Evolutionary conservation across 2,797 vertebrate genomes (phyloP).

Genomic region (Danionella dracula): DNA sequence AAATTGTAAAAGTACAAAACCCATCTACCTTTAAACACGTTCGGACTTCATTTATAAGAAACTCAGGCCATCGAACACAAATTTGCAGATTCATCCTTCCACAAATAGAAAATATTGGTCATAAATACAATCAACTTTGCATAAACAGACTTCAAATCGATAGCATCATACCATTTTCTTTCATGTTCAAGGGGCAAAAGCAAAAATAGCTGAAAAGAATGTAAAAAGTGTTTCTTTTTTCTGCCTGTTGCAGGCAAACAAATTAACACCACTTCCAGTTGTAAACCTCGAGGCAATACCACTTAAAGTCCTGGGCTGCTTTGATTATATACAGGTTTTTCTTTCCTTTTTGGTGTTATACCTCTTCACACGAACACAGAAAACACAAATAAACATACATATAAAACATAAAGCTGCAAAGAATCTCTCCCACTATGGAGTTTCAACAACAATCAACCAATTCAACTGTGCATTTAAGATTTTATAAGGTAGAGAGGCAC

Average conservation of each 20-base stretch:
- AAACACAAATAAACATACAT: background rate
- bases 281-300: conserved; percentile 3
- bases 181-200: background rate
- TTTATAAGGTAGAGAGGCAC: too few relatives aligned
- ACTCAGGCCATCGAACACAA: background rate
- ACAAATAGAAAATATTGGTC: background rate
- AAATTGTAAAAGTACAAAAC: conserved; percentile 4
- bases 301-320: background rate
- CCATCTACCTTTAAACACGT: background rate
- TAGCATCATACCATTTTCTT: background rate
- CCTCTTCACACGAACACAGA: background rate
- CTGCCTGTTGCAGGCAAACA: conserved; percentile 28
- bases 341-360: background rate
- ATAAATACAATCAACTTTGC: background rate
- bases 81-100: background rate
- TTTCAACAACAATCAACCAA: background rate
- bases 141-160: too few relatives aligned
- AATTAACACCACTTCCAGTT: conserved; percentile 9
- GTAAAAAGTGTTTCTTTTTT: background rate
- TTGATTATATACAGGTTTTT: background rate
- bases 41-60: conserved; percentile 12
- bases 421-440: background rate
- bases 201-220: background rate
- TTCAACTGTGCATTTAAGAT: background rate
- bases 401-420: background rate